Evolutionary conservation across 2,888 invertebrate species (phyloP), one percentile per base, ranked within the genome.

Genomic region (Oligia fasciuncula): DNA sequence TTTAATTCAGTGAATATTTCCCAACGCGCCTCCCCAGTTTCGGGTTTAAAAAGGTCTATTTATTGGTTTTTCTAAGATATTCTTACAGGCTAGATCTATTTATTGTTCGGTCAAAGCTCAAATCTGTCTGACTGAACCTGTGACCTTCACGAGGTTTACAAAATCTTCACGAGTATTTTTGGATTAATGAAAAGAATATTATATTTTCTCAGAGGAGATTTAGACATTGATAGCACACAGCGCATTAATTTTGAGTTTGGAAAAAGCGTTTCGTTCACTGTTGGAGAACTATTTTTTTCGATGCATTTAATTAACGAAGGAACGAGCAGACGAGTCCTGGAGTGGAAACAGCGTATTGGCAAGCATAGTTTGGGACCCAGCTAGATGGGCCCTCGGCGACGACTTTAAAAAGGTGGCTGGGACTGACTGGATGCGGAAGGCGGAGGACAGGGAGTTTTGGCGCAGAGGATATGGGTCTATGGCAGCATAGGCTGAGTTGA

Each of bases 1-100:
- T 77, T 54, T 79, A 74, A 85, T 79, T 76, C 73, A 60, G 35
- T 73, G 60, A 75, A 77, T 83, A 83, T 70, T 60, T 72, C 68
- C 43, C 43, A 40, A 43, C 46, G 57, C 49, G 43, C 66, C 29
- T 57, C 1, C 23, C 17, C 54, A 69, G 23, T 62, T 43, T 73
- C 49, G 66, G 57, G 40, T 77, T 35, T n/a, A 76, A 76, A 80
- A 80, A 65, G 73, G 70, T 72, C 4, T 35, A 62, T 85, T 85
- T 86, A 83, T 80, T 72, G 69, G 46, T 46, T 65, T n/a, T 76
- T 80, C 68, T 69, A 40, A 74, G 29, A 60, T 76, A 69, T 69
- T 77, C 60, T 63, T 35, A 43, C n/a, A 72, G 43, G 13, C 51
- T 71, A 40, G 60, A 81, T 49, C 54, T 76, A 72, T 80, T 80